Evolutionary conservation across 2,113 vertebrate species (phyloP).

Genomic region (Myotis brandtii): DNA sequence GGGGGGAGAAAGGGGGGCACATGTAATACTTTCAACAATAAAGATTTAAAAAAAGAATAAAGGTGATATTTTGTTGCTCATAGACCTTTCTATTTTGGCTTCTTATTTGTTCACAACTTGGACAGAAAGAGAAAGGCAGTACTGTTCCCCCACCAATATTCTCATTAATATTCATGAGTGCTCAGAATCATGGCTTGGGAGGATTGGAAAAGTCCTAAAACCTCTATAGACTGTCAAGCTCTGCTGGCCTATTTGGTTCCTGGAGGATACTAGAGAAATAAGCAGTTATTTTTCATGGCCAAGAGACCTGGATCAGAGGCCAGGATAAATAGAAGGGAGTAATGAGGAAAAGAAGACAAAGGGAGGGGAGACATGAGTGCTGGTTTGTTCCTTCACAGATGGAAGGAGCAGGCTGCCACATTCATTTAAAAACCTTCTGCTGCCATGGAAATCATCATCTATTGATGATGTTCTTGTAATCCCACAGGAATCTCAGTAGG

Average conservation of each 20-base stretch:
- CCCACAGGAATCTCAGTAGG: not conserved
- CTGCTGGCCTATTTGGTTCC: not conserved
- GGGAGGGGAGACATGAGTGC: not conserved
- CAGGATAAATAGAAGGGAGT: not conserved
- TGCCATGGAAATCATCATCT: conserved; percentile 5
- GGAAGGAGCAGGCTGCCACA: not conserved
- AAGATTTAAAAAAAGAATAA: not conserved
- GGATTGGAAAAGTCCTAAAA: not conserved
- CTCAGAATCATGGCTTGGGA: not conserved
- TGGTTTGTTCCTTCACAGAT: not conserved
- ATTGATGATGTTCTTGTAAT: not conserved
- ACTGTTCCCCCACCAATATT: not conserved
- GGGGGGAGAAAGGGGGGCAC: too few species aligned
- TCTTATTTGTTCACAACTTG: not conserved
- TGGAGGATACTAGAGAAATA: not conserved
- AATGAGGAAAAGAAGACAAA: not conserved
- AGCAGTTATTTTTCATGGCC: not conserved
- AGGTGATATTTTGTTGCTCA: not conserved
- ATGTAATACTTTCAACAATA: too few species aligned
- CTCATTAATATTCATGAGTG: not conserved
- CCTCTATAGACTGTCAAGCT: not conserved
- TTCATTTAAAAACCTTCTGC: conserved; percentile 29
- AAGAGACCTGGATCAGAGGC: not conserved
- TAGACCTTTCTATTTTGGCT: not conserved
- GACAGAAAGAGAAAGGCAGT: not conserved